A percentile compares a stretch with the other conserved stretches of the same genome.
Evolutionary conservation across 2,797 vertebrate species (phyloP).

Genomic region (Delichon dasypus): DNA sequence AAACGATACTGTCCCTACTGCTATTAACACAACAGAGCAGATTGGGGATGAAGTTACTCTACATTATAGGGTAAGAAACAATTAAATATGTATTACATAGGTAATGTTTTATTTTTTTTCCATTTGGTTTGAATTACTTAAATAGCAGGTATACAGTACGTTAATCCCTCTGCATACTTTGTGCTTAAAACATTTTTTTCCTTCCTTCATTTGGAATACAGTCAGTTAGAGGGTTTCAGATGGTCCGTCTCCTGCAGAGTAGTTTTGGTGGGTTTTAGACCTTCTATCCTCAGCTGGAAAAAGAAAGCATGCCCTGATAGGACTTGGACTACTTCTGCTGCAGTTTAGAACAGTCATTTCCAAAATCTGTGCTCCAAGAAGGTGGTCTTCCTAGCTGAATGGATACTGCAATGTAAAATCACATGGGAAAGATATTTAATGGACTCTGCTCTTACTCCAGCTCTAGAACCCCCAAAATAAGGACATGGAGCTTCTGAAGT

Average conservation of each 20-base stretch:
- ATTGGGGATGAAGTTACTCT: slow-evolving; percentile 89
- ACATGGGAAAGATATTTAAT: not conserved
- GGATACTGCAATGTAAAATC: not conserved
- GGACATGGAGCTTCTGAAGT: not conserved
- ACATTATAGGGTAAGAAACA: slow-evolving; percentile 85
- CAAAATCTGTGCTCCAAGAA: not conserved
- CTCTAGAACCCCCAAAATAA: not conserved
- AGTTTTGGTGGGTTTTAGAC: not conserved
- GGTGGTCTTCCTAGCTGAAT: not conserved
- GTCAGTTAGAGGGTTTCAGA: not conserved
- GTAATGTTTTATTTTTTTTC: not conserved
- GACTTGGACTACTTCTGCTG: not conserved
- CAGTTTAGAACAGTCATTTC: not conserved
- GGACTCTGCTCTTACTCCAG: not conserved
- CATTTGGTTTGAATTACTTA: not conserved
- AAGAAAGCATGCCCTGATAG: not conserved
- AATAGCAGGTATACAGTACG: not conserved
- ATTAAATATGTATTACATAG: not conserved
- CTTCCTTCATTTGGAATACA: not conserved
- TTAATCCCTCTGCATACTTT: not conserved
- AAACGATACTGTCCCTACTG: slow-evolving; percentile 78
- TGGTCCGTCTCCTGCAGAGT: not conserved
- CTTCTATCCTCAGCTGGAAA: not conserved
- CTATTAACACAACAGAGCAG: slow-evolving; percentile 83
- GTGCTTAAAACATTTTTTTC: not conserved